Evolutionary conservation across 37 sponge, comb jelly and placozoan genomes (phyloP).

Genomic region (Spongilla lacustris): DNA sequence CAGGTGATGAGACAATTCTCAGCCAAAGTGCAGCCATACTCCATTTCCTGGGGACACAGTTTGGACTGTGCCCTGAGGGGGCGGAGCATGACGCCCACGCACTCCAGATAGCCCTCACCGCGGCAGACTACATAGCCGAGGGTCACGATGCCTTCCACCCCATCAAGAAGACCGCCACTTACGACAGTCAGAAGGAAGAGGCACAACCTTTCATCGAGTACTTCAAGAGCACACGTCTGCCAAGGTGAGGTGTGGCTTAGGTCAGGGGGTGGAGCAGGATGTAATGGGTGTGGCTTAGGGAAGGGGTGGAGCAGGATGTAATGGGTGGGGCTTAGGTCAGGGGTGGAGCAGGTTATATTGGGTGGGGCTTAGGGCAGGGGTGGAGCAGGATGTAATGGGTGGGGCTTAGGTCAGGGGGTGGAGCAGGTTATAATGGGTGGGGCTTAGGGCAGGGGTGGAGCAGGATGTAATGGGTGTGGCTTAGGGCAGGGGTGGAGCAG

Average conservation of each 20-base stretch:
- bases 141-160: conserved; percentile 55
- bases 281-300: neutral
- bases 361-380: too few species aligned
- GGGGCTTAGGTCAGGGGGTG: too few species aligned
- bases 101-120: conserved; percentile 23
- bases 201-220: conserved; percentile 22
- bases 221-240: conserved; percentile 44
- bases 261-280: too few species aligned
- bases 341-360: conserved; percentile 2
- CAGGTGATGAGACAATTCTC: conserved; percentile 35
- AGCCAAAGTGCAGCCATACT: conserved; percentile 46
- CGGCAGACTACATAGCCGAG: conserved; percentile 33
- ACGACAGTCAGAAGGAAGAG: conserved; percentile 49
- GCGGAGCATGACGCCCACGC: conserved; percentile 45
- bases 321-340: neutral
- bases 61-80: conserved; percentile 29
- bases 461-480: too few species aligned
- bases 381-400: too few species aligned
- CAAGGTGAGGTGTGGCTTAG: conserved; percentile 54
- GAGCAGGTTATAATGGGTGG: too few species aligned
- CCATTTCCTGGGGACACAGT: conserved; percentile 47
- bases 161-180: conserved; percentile 30
- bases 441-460: too few species aligned
- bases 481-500: too few species aligned
- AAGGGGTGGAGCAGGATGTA: too few species aligned